Evolutionary conservation across 2,797 vertebrate genomes (phyloP), one percentile per base, ranked within the genome.

Genomic region (Perodicticus potto): DNA sequence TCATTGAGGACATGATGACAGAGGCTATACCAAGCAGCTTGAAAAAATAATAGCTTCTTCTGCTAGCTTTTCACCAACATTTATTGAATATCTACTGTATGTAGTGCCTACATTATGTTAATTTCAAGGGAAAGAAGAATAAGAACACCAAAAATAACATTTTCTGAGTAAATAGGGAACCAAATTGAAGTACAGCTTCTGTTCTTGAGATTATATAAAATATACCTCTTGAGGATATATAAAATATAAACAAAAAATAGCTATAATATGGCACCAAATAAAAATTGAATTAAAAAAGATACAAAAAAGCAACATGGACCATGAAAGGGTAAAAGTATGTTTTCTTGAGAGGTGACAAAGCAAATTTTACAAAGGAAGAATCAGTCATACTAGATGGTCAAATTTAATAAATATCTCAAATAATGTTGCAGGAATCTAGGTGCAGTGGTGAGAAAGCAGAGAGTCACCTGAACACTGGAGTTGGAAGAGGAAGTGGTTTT

Each of bases 1-100:
- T n/a, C 5, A 40, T 16, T 67, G 82, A 83, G 7, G 5, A 20
- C 14, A 65, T 86, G 73, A 43, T 78, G 37, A 83, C 2, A 45
- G 22, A 90, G 43, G 6, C 8, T 74, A 82, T 65, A 92, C 5
- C 32, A 90, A 85, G 27, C 23, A 65, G 12, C 7, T 34, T 29
- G 14, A 89, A 16, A 55, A 91, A 96, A 78, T 40, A 7, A 82
- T 8, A 72, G 29, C 82, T 23, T 61, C 55, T 70, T 93, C 91
- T 53, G n/a, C n/a, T 73, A 91, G 13, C 13, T 59, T 87, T 81
- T 82, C 27, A 81, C 2, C 5, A 67, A 25, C 29, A 80, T 63
- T 55, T 89, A 61, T 17, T 76, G 14, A 86, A 57, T 13, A 78
- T 4, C 14, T 34, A 63, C 29, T 77, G 0, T 43, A 67, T 34